Base-by-base conservation (phyloP, 2,797 vertebrate species). In the Anniella stebbinsi region DNA sequence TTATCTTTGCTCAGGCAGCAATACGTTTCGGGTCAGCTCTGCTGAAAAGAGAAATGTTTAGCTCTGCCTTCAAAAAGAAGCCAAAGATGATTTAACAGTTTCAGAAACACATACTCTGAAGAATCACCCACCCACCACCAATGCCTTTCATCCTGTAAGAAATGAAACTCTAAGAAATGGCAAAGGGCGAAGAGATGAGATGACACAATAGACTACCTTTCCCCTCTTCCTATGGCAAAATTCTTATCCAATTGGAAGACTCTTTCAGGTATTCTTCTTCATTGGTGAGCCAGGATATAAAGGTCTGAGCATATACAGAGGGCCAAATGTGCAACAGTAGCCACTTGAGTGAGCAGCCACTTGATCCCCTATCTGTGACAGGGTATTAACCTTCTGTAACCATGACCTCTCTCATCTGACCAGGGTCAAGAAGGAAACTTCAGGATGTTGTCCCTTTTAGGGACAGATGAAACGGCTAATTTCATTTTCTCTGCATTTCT, bases 381-480 rank as follows among this genome's bases (percentile, higher is more conserved):
- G 41, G 87, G 80, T 38, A 76, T 77, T 88, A 88, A 83, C 87
- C 70, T 88, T 66, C 63, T 72, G 36, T 70, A 28, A 57, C 76
- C 30, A 4, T 41, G 25, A 54, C 73, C 60, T 36, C 45, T n/a
- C 57, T 78, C 45, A 33, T 54, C 45, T 77, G 60, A 77, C 45
- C 0, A 7, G 45, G 70, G 72, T 77, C 72, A 85, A 72, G 45
- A 54, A 21, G 33, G 25, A 33, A 69, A 69, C 67, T 33, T 69
- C 30, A 33, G 67, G 30, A 13, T 69, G 67, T 45, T 45, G 3
- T 45, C 45, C 45, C 51, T 51, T 51, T 51, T 51, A 51, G 51
- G 51, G 51, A 51, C 10, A 11, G 51, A 51, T 11, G 10, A 51
- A 51, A 51, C 51, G 1, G 51, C 10, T 8, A 51, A 8, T 51